Evolutionary conservation across 1,140 invertebrate species (phyloP).

Genomic region (Drosophila simulans): DNA sequence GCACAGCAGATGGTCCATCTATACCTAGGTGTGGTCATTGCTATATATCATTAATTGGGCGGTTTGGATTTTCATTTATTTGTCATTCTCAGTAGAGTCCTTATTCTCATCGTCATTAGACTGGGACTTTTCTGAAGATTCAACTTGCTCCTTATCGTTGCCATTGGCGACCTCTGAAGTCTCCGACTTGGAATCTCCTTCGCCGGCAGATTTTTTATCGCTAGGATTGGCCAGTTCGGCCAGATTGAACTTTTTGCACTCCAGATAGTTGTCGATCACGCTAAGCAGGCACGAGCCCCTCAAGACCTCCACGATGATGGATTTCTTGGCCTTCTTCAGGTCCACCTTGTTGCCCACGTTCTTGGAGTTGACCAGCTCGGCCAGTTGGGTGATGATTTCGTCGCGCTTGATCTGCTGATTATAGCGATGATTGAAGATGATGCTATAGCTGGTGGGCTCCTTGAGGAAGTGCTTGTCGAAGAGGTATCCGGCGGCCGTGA

Average conservation of each 20-base stretch:
- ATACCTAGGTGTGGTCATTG: neutral
- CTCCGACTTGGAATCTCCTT: constrained; percentile 17
- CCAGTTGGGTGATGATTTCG: constrained; percentile 89
- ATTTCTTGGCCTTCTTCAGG: constrained; percentile 90
- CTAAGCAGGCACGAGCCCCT: constrained; percentile 88
- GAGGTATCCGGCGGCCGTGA: constrained; percentile 87
- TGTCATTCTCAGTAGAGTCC: neutral
- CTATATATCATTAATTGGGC: neutral
- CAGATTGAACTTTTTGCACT: constrained; percentile 90
- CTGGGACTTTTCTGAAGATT: neutral
- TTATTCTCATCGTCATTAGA: neutral
- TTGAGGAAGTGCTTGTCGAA: constrained; percentile 91
- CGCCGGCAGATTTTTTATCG: constrained; percentile 26
- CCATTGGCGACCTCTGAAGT: neutral
- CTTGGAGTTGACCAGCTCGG: constrained; percentile 88
- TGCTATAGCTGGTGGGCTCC: constrained; percentile 90
- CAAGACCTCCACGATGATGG: constrained; percentile 92
- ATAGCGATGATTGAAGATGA: constrained; percentile 92
- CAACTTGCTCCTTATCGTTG: neutral
- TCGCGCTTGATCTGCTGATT: constrained; percentile 90
- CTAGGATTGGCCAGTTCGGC: constrained; percentile 66
- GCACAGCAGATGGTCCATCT: constrained; percentile 23
- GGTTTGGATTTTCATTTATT: neutral
- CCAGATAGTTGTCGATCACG: constrained; percentile 88
- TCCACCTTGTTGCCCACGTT: constrained; percentile 90